These are phyloP conservation scores for Plutomurus gul DNA, from an alignment of 1,140 invertebrate species.

Conservation along the genomic window DNA sequence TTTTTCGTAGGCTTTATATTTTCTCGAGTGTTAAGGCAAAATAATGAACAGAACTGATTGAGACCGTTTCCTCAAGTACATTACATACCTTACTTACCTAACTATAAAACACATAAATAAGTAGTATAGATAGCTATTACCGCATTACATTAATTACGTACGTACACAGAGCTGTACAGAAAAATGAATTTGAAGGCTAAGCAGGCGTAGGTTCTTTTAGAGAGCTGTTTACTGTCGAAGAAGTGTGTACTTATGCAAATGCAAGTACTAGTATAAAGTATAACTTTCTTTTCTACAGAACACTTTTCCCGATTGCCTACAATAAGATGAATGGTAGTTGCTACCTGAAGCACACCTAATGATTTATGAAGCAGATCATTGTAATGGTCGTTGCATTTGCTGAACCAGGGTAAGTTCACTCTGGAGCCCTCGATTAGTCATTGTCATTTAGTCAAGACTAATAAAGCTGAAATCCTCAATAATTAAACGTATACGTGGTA, in stretches of 20 bases:
- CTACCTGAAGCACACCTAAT: no score
- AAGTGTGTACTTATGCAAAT: background rate
- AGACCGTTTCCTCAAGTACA: constrained; percentile 2
- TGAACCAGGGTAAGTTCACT: no score
- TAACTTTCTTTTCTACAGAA: background rate
- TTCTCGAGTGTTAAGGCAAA: constrained; percentile 17
- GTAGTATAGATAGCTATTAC: background rate
- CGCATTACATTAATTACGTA: constrained; percentile 15
- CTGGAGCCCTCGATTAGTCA: no score
- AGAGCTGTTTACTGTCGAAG: background rate
- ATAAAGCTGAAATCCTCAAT: no score
- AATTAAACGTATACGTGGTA: no score
- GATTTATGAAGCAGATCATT: no score
- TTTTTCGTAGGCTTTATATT: constrained; percentile 19
- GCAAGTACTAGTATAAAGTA: no score
- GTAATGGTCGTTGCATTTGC: no score
- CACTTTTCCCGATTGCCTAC: background rate
- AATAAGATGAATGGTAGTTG: background rate
- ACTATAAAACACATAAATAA: background rate
- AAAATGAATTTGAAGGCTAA: no score
- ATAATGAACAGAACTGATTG: constrained; percentile 26
- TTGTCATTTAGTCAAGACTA: no score
- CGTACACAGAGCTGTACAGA: background rate
- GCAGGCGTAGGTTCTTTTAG: background rate
- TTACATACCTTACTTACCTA: constrained; percentile 22